A percentile compares a stretch with the other conserved stretches of the same genome.
phyloP scores from a whole-genome alignment of 2,797 vertebrate genomes.

The Oreochromis grahami region DNA sequence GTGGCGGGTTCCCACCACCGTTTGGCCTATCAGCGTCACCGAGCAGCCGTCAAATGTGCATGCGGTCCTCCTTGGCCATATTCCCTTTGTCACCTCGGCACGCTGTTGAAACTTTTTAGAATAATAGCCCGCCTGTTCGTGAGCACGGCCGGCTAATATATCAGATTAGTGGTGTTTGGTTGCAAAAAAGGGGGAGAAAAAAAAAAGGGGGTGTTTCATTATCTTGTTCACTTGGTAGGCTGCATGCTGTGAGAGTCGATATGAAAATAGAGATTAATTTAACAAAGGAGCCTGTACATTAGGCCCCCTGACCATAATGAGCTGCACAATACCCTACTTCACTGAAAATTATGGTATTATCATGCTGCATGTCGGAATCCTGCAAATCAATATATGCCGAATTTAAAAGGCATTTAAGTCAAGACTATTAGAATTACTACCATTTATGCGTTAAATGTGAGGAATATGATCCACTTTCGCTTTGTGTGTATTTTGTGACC shows the following conservation, averaged over 20 bases:
- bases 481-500: neutral
- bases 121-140: slow-evolving; percentile 79
- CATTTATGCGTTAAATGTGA: neutral
- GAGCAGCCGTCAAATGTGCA: slow-evolving; percentile 71
- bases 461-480: neutral
- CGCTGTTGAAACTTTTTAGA: slow-evolving; percentile 77
- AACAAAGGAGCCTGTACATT: slow-evolving; percentile 29
- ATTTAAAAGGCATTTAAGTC: neutral
- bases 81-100: slow-evolving; percentile 74
- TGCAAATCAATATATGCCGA: neutral
- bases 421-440: neutral
- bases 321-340: slow-evolving; percentile 22
- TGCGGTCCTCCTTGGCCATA: slow-evolving; percentile 62
- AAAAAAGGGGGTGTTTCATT: slow-evolving; percentile 49
- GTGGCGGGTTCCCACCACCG: slow-evolving; percentile 80
- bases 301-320: slow-evolving; percentile 35
- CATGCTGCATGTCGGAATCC: neutral
- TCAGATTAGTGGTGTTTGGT: slow-evolving; percentile 75
- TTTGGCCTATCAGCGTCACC: slow-evolving; percentile 81
- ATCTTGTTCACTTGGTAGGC: slow-evolving; percentile 56
- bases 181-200: slow-evolving; percentile 17
- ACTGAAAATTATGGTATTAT: slow-evolving; percentile 13
- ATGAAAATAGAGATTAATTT: slow-evolving; percentile 54
- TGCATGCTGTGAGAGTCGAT: slow-evolving; percentile 54
- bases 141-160: slow-evolving; percentile 78